These are phyloP conservation scores for Pseudomyrmex pallidus DNA, from an alignment of 1,140 invertebrate genomes.

Conservation along the genomic window DNA sequence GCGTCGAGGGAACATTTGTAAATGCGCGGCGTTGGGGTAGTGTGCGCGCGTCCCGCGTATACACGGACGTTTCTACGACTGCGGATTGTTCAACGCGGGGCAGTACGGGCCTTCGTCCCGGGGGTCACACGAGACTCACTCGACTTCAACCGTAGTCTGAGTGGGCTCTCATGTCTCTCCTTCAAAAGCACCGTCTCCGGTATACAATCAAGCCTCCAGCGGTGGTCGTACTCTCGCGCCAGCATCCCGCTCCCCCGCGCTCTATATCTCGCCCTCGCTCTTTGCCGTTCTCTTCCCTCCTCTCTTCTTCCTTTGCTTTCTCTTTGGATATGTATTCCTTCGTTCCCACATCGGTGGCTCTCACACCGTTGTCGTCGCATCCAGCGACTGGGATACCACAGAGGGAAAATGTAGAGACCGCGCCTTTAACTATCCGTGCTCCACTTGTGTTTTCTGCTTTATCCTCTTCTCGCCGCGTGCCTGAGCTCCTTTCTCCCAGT, in stretches of 20 bases:
- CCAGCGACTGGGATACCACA: neutral
- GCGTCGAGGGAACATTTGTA: slow-evolving; percentile 39
- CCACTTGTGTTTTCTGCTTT: slow-evolving; percentile 22
- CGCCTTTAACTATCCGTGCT: slow-evolving; percentile 39
- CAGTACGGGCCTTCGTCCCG: slow-evolving; percentile 31
- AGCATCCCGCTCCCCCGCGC: slow-evolving; percentile 21
- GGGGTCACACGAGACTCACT: slow-evolving; percentile 70
- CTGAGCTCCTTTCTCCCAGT: slow-evolving; percentile 13
- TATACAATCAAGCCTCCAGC: slow-evolving; percentile 65
- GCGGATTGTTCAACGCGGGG: slow-evolving; percentile 28
- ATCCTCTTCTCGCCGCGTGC: neutral
- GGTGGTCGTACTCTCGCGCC: slow-evolving; percentile 50
- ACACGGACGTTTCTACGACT: neutral
- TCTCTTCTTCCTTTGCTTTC: neutral
- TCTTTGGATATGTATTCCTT: neutral
- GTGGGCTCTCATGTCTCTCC: slow-evolving; percentile 62
- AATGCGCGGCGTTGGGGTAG: slow-evolving; percentile 19
- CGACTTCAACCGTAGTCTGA: slow-evolving; percentile 69
- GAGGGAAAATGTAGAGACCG: slow-evolving; percentile 30
- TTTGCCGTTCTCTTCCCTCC: slow-evolving; percentile 9
- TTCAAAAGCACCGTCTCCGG: slow-evolving; percentile 66
- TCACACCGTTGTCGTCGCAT: slow-evolving; percentile 1
- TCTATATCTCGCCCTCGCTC: slow-evolving; percentile 2
- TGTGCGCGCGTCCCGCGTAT: neutral
- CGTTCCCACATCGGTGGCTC: slow-evolving; percentile 28